Evolutionary conservation across 1,140 invertebrate genomes (phyloP), one percentile per base, ranked within the genome.

Genomic region (Zaprionus africanus): DNA sequence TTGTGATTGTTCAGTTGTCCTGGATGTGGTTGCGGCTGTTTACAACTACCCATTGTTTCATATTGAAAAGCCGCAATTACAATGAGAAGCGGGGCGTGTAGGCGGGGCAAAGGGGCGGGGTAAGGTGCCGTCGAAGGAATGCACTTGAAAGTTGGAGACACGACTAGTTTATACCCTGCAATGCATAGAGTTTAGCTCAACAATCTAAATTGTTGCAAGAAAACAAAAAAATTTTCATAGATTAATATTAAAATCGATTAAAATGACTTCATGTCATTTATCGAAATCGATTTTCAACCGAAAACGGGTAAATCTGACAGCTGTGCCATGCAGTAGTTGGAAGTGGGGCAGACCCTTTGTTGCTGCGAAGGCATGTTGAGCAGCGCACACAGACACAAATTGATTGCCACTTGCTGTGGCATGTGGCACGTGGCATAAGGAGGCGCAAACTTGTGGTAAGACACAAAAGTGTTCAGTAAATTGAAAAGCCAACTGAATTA

Each of bases 31-130:
- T 51, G 46, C 36, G 51, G 38, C 41, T 63, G 53, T 58, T 63
- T 70, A 63, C 53, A 70, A 53, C 38, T 53, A 17, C 17, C 38
- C 66, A 70, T 75, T 75, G 72, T 75, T 63, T 75, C 28, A 12
- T 13, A 58, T 43, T 51, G 22, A 41, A 63, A 58, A 22, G 71
- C 51, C 51, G 36, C 58, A 68, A 68, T 61, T 61, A 61, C 65
- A 57, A 68, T 36, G 65, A 2, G n/a, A 28, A 19, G 12, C 41
- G 12, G 36, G 5, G 43, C 1, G 6, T 22, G 15, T 28, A 4
- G 19, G 4, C 11, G 1, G 19, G 19, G 61, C 7, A 15, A 17
- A 38, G 19, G n/a, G 5, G 46, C 5, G 19, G 17, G 19, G 17
- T 12, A 4, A 19, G 17, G 3, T 13, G 4, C 12, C 31, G 7